Evolutionary conservation across 2,113 vertebrate genomes (phyloP), one percentile per base, ranked within the genome.

Genomic region (Laticauda colubrina): DNA sequence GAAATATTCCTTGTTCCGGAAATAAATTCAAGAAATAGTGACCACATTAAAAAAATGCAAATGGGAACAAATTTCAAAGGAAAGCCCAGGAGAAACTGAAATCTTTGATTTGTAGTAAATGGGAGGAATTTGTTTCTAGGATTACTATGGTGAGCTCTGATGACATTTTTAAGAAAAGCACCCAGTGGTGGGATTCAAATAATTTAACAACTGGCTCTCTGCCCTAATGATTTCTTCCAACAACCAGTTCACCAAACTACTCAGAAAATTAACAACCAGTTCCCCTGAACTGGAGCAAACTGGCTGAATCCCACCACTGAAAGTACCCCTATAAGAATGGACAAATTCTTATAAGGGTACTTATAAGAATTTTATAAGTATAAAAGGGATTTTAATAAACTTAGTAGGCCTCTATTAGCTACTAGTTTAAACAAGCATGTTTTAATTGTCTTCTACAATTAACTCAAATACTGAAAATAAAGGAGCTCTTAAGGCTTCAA

Each of bases 101-200:
- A 94, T 61, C 57, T 48, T 92, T 61, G 93, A 95, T 75, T 48
- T 90, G 92, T 57, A 93, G 34, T 94, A 92, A 94, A 85, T 93
- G 59, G 48, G 94, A 94, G 94, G 96, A 95, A 95, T 92, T 93
- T 0, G 85, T 95, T 94, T 94, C 81, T 94, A 55, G 95, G 94
- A 89, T 94, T 90, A 55, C 89, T 69, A 23, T 45, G 0, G 85
- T 89, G 18, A 24, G 85, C 88, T 94, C 94, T 15, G 39, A 0
- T 39, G 2, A 92, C 94, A 87, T 23, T 61, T 43, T 54, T 92
- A 64, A 95, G 94, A 64, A 56, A 93, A 59, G 87, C 29, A 93
- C 43, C 14, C 0, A 51, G 48, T 9, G 48, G 48, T 51, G 48
- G 48, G 48, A 51, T 51, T 51, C 48, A 51, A 51, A 51, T 51